Percentiles rank a stretch among this genome's conserved stretches.
Evolutionary conservation across 2,888 invertebrate species (phyloP).

Genomic region (Aproaerema taeniolella): DNA sequence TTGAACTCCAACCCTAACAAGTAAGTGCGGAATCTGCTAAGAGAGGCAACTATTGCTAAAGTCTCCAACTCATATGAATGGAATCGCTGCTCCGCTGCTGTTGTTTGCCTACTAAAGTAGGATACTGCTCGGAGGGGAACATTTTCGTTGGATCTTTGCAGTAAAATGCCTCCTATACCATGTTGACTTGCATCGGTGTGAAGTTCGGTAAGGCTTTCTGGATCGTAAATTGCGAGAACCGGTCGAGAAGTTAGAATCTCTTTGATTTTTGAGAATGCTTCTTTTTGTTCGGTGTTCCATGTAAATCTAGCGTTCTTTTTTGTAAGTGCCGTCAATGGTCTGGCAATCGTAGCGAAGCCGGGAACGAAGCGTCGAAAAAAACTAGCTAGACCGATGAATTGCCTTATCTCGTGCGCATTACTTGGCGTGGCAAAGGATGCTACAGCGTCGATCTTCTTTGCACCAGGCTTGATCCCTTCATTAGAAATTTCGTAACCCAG

Average conservation of each 20-base stretch:
- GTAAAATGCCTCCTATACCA: conserved; percentile 28
- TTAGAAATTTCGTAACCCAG: conserved; percentile 7
- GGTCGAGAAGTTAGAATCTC: conserved; percentile 5
- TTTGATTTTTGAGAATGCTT: conserved; percentile 9
- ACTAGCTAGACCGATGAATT: conserved; percentile 26
- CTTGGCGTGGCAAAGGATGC: conserved; percentile 23
- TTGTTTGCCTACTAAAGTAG: conserved; percentile 28
- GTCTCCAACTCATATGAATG: conserved; percentile 34
- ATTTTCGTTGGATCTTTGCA: conserved; percentile 17
- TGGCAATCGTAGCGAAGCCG: conserved; percentile 9
- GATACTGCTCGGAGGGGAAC: conserved; percentile 21
- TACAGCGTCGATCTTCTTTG: conserved; percentile 19
- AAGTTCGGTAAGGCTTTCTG: conserved; percentile 5
- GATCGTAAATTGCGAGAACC: conserved; percentile 13
- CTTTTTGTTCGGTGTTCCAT: conserved; percentile 11
- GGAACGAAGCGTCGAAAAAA: conserved; percentile 28
- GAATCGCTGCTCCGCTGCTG: conserved; percentile 28
- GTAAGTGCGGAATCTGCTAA: conserved; percentile 31
- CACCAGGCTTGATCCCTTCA: conserved; percentile 6
- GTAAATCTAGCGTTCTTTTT: conserved; percentile 7
- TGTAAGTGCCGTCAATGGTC: conserved; percentile 10
- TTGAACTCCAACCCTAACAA: conserved; percentile 14
- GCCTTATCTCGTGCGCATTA: conserved; percentile 24
- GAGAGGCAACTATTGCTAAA: conserved; percentile 32
- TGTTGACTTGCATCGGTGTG: conserved; percentile 26